These are phyloP conservation scores for Spodoptera picta DNA, from an alignment of 2,888 invertebrate species.

Conservation along the genomic window DNA sequence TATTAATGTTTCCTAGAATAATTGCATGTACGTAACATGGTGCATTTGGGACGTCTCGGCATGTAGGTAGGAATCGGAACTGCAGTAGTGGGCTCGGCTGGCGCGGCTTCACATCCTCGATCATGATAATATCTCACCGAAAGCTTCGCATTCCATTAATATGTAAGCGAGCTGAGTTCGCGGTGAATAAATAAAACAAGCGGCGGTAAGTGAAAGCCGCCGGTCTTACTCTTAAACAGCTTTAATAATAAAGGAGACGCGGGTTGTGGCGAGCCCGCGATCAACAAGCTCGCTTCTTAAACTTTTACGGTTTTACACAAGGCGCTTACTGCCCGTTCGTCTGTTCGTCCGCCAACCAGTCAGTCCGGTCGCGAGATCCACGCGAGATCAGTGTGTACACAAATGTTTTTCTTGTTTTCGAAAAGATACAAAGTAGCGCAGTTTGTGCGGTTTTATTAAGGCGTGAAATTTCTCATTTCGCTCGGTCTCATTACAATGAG, in stretches of 20 bases:
- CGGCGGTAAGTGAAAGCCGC: slow-evolving; percentile 63
- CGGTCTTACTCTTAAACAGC: slow-evolving; percentile 56
- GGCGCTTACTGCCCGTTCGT: slow-evolving; percentile 2
- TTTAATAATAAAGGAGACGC: slow-evolving; percentile 52
- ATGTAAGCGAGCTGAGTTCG: slow-evolving; percentile 44
- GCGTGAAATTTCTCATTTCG: slow-evolving; percentile 67
- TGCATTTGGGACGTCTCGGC: too few relatives aligned
- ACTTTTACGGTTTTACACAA: slow-evolving; percentile 12
- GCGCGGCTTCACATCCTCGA: slow-evolving; percentile 6
- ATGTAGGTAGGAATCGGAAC: too few relatives aligned
- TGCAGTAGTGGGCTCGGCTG: too few relatives aligned
- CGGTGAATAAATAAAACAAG: slow-evolving; percentile 59
- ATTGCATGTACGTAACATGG: too few relatives aligned
- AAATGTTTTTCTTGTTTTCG: slow-evolving; percentile 11
- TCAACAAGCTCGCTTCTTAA: slow-evolving; percentile 14
- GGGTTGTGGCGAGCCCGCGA: slow-evolving; percentile 14
- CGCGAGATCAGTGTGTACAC: not conserved
- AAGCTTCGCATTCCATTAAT: slow-evolving; percentile 47
- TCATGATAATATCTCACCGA: slow-evolving; percentile 40
- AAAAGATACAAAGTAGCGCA: slow-evolving; percentile 33
- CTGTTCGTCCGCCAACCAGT: not conserved
- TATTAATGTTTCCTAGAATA: too few relatives aligned
- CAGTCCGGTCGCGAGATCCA: not conserved
- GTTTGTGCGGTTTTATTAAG: slow-evolving; percentile 53
- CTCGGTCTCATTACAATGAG: slow-evolving; percentile 49